Percentiles rank a stretch among this genome's conserved stretches.
Conservation (phyloP, 1,140 invertebrate genomes). For the Oryctes rhinoceros region DNA sequence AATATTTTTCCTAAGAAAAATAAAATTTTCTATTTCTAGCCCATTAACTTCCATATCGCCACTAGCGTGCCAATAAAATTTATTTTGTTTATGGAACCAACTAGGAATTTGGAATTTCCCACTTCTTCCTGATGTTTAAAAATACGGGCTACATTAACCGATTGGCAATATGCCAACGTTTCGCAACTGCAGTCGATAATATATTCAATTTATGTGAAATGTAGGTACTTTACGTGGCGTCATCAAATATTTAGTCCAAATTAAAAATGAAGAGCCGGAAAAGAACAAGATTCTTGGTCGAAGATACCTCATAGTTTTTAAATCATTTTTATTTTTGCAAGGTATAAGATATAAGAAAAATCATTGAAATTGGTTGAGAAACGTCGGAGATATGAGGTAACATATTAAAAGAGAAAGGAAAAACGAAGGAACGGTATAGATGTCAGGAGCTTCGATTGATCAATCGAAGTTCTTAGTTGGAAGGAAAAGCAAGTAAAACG, state of each 20-base stretch:
- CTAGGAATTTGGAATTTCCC: neutral
- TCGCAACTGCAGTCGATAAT: constrained; percentile 11
- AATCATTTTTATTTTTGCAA: too few relatives aligned
- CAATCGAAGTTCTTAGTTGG: too few relatives aligned
- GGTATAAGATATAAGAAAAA: too few relatives aligned
- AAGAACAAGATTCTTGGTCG: too few relatives aligned
- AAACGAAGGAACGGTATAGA: too few relatives aligned
- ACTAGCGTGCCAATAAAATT: neutral
- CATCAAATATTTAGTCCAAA: too few relatives aligned
- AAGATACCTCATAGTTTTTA: too few relatives aligned
- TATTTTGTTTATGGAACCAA: neutral
- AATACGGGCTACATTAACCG: neutral
- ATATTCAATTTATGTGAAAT: neutral
- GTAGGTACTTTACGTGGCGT: too few relatives aligned
- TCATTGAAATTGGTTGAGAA: neutral
- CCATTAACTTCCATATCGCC: neutral
- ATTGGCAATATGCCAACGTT: neutral
- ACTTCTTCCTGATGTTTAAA: constrained; percentile 25
- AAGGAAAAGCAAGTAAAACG: too few relatives aligned
- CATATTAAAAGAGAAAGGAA: too few relatives aligned
- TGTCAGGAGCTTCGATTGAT: too few relatives aligned
- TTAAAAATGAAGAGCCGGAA: too few relatives aligned
- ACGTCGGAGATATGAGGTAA: neutral
- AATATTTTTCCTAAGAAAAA: neutral
- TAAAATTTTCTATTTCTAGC: neutral